phyloP scores from a whole-genome alignment of 2,797 vertebrate species.

The Kryptopterus vitreolus region DNA sequence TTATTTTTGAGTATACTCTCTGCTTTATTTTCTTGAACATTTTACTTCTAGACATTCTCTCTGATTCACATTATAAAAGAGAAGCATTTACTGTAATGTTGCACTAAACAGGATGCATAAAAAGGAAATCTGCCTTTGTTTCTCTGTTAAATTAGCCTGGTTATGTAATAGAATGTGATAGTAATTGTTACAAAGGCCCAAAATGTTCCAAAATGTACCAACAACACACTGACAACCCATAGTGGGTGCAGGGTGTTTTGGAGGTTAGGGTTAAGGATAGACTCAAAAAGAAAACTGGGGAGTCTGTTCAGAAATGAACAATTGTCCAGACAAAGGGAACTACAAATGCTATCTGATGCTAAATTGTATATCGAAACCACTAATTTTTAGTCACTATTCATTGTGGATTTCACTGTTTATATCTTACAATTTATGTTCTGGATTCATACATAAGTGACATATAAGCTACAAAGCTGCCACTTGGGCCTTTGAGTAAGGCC shows the following conservation, averaged over 20 bases:
- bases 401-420: background rate
- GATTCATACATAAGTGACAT: background rate
- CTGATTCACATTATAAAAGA: background rate
- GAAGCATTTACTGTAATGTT: background rate
- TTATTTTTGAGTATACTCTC: background rate
- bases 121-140: slow-evolving; percentile 21
- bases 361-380: background rate
- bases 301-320: background rate
- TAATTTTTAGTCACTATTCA: background rate
- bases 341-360: background rate
- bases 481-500: too few relatives aligned
- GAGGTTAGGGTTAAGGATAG: too few relatives aligned
- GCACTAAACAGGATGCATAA: slow-evolving; percentile 14
- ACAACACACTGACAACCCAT: background rate
- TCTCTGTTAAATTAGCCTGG: background rate
- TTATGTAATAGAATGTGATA: background rate
- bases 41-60: background rate
- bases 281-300: too few relatives aligned
- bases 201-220: background rate
- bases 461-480: background rate
- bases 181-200: background rate
- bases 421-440: background rate
- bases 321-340: background rate
- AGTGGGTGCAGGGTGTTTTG: too few relatives aligned
- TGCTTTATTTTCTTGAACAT: background rate